Base-by-base conservation (phyloP, 30 jellyfish, hydroid and myxozoan genomes). In the Aurelia sp. region DNA sequence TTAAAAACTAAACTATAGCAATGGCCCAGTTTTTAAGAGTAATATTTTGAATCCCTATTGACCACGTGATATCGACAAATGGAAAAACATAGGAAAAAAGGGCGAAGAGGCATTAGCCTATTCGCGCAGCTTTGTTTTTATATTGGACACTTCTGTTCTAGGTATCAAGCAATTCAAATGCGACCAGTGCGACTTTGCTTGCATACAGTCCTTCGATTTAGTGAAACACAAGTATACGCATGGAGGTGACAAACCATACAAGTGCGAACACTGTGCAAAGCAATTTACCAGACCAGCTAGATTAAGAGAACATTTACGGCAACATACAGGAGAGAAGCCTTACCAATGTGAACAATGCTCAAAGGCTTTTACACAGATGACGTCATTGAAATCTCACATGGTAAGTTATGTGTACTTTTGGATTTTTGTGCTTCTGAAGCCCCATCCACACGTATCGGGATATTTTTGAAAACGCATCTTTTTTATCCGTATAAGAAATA, bases 241-340 rank as follows among this genome's bases (percentile, higher is more conserved):
- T 69, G 98, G 98, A 13, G 98, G 98, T 3, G 97, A 93, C 48
- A 93, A 93, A 66, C 98, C 98, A 8, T 89, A 88, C 90, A 93
- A 93, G 62, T 93, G 98, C 52, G 96, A 88, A 10, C 86, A 80
- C 48, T 93, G 98, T 80, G 80, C 76, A 15, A 93, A 93, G 78
- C 95, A 88, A 66, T 93, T 93, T 73, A 88, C 98, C 27, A 90
- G 98, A 63, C 98, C 98, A 8, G 97, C 96, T 2, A 74, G 98
- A 27, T 87, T 93, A 59, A 67, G 98, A 61, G 98, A 93, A 62
- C 98, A 93, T 64, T 65, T 63, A 72, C 85, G 98, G 20, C 91
- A 83, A 57, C 98, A 93, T 81, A 93, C 98, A 13, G 98, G 98
- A 3, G 98, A 93, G 73, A 88, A 87, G 65, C 98, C 98, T 0